Evolutionary conservation across 2,113 vertebrate genomes (phyloP).

Genomic region (Onychostoma macrolepis): DNA sequence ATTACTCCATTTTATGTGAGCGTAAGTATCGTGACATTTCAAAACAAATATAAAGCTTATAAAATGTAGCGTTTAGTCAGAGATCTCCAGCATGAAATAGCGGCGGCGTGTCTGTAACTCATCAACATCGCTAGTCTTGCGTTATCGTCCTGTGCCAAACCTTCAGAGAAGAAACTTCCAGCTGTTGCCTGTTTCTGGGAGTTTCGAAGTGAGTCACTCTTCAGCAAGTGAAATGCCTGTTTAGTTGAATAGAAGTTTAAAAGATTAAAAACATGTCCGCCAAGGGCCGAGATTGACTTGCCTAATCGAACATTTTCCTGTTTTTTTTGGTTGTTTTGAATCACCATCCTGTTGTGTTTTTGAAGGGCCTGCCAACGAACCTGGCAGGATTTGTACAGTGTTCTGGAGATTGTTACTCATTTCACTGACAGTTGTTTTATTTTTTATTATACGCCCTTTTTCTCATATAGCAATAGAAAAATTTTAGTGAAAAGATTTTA

Average conservation of each 20-base stretch:
- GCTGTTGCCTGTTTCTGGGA: constrained; percentile 37
- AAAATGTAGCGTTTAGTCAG: constrained; percentile 34
- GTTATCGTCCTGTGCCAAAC: constrained; percentile 33
- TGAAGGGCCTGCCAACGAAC: not conserved
- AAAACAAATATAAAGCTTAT: constrained; percentile 44
- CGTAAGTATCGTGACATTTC: constrained; percentile 40
- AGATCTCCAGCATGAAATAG: constrained; percentile 37
- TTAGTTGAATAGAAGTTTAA: not conserved
- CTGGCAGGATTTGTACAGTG: not conserved
- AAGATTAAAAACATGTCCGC: constrained; percentile 30
- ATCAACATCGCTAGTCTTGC: constrained; percentile 11
- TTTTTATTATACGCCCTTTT: not conserved
- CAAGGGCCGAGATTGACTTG: not conserved
- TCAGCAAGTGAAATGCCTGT: constrained; percentile 19
- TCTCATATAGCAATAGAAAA: not conserved
- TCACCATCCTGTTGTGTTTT: not conserved
- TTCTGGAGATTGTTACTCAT: constrained; percentile 7
- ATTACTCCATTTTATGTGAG: constrained; percentile 29
- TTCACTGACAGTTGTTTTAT: not conserved
- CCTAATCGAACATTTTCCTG: not conserved
- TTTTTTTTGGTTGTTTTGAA: not conserved
- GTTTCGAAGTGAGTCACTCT: constrained; percentile 27
- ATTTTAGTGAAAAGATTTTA: not conserved
- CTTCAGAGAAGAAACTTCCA: constrained; percentile 43
- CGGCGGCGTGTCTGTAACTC: constrained; percentile 27